Evolutionary conservation across 1,140 invertebrate species (phyloP).

Genomic region (Macrostomum lignano): DNA sequence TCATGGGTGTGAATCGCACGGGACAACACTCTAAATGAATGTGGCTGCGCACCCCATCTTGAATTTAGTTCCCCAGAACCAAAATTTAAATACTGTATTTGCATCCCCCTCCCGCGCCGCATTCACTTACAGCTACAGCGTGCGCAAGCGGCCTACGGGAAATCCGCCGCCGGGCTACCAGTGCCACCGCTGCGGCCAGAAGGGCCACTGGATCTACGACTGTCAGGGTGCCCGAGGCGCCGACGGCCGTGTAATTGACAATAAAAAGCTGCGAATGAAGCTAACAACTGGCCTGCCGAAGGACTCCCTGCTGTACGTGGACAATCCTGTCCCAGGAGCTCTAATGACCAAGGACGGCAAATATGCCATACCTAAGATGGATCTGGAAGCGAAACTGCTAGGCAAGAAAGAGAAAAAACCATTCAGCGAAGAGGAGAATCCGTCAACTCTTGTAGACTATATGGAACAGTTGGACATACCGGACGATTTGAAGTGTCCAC

Average conservation of each 20-base stretch:
- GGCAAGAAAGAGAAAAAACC: constrained; percentile 5
- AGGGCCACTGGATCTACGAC: constrained; percentile 6
- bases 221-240: constrained; percentile 3
- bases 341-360: constrained; percentile 3
- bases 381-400: constrained; percentile 4
- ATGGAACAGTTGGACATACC: constrained; percentile 1
- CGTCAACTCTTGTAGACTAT: too few relatives aligned
- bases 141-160: neutral
- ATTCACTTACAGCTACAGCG: constrained; percentile 3
- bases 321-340: constrained; percentile 3
- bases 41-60: too few relatives aligned
- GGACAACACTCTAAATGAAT: too few relatives aligned
- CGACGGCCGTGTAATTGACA: constrained; percentile 3
- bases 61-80: too few relatives aligned
- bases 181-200: constrained; percentile 2
- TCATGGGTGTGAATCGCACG: too few relatives aligned
- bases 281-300: constrained; percentile 5
- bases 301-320: constrained; percentile 4
- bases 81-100: too few relatives aligned
- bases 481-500: constrained; percentile 1
- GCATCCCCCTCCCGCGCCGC: too few relatives aligned
- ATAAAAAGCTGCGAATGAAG: constrained; percentile 6
- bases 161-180: constrained; percentile 4
- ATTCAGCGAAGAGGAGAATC: constrained; percentile 5
- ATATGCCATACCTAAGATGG: constrained; percentile 4